phyloP scores from a whole-genome alignment of 2,797 vertebrate species.

The Cephalopachus bancanus region DNA sequence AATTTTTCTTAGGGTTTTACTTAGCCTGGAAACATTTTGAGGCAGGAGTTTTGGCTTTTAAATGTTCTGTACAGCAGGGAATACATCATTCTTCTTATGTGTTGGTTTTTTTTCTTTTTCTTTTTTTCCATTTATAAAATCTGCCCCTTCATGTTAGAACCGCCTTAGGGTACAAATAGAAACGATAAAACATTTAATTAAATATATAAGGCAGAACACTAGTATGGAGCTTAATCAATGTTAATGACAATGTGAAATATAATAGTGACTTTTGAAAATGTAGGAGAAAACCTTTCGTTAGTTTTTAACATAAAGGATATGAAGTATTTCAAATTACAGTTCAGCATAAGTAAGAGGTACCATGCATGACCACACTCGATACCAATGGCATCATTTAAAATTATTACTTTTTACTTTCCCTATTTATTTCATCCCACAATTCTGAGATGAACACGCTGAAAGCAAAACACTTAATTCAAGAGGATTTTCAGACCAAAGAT shows the following conservation, averaged over 20 bases:
- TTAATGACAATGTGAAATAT: constrained; percentile 62
- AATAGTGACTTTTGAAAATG: constrained; percentile 63
- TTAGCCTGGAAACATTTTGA: constrained; percentile 75
- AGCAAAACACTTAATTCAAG: constrained; percentile 66
- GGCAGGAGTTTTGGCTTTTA: constrained; percentile 68
- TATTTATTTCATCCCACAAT: constrained; percentile 63
- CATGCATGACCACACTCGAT: neutral
- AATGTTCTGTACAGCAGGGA: constrained; percentile 57
- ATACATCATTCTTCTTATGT: constrained; percentile 61
- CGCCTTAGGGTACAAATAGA: constrained; percentile 42
- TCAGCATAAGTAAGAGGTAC: constrained; percentile 8
- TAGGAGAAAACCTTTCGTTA: constrained; percentile 37
- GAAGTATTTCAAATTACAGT: constrained; percentile 71
- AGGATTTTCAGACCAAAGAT: constrained; percentile 54
- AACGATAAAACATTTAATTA: constrained; percentile 75
- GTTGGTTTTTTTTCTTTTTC: neutral
- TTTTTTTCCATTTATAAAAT: constrained; percentile 66
- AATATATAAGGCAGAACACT: constrained; percentile 72
- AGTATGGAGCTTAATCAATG: constrained; percentile 50
- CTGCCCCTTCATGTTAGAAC: constrained; percentile 67
- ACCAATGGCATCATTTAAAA: constrained; percentile 67
- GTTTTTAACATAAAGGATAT: constrained; percentile 60
- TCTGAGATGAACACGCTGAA: constrained; percentile 60
- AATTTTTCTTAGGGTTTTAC: constrained; percentile 70
- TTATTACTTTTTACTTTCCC: constrained; percentile 57